Percentiles rank a stretch among this genome's conserved stretches.
phyloP scores from a whole-genome alignment of 2,797 vertebrate species.

The Naso thynnoides region DNA sequence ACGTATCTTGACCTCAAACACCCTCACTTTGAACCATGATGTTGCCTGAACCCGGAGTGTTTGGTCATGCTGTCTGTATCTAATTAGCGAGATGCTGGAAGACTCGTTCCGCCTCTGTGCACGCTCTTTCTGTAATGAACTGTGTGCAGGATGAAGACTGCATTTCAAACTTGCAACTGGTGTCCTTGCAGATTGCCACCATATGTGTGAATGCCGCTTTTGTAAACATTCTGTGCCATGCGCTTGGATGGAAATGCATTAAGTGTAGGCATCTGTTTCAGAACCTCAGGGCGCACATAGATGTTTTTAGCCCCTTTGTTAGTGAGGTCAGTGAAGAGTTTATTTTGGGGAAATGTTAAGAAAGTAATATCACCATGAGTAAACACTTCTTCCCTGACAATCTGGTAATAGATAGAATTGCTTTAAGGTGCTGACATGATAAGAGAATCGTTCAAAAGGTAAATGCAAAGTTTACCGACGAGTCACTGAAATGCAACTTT shows the following conservation, averaged over 20 bases:
- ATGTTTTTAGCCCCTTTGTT: conserved; percentile 47
- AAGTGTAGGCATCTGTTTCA: conserved; percentile 62
- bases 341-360: conserved; percentile 43
- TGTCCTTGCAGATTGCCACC: conserved; percentile 63
- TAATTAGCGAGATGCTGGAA: conserved; percentile 62
- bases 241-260: conserved; percentile 42
- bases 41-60: conserved; percentile 40
- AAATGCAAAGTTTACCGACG: neutral
- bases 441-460: neutral
- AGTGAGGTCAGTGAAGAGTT: conserved; percentile 29
- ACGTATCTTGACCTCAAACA: conserved; percentile 38
- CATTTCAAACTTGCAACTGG: conserved; percentile 49
- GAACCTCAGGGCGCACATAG: conserved; percentile 23
- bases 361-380: conserved; percentile 22
- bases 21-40: conserved; percentile 19
- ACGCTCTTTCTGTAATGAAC: conserved; percentile 51
- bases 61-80: conserved; percentile 58
- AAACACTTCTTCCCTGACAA: conserved; percentile 17
- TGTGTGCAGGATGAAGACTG: conserved; percentile 42
- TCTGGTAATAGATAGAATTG: conserved; percentile 16
- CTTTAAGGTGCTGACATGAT: conserved; percentile 23
- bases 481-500: conserved; percentile 6
- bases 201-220: conserved; percentile 62
- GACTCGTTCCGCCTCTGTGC: conserved; percentile 37
- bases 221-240: conserved; percentile 51